Conservation (phyloP, 2,888 invertebrate genomes). For the Hemaris fuciformis region DNA sequence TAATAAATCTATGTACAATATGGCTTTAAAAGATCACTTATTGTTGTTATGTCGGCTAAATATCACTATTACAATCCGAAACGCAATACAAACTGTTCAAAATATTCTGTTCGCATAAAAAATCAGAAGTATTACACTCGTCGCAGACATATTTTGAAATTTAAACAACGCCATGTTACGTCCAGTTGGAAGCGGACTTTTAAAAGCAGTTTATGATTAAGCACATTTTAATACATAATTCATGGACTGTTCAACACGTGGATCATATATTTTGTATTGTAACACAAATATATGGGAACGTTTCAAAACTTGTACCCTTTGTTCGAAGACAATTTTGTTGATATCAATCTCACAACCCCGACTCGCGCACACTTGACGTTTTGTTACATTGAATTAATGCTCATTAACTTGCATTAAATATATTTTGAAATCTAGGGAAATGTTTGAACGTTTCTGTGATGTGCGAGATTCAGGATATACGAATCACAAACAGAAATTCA, state of each 20-base stretch:
- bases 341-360: neutral
- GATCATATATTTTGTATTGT: conserved; percentile 1
- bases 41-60: neutral
- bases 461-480: neutral
- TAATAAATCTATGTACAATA: conserved; percentile 11
- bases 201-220: conserved; percentile 8
- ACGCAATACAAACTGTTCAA: neutral
- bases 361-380: neutral
- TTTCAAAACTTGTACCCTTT: neutral
- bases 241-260: neutral
- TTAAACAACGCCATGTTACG: neutral
- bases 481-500: neutral
- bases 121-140: neutral
- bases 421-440: neutral
- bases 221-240: conserved; percentile 7
- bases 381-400: neutral
- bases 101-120: neutral
- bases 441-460: neutral
- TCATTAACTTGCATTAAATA: neutral
- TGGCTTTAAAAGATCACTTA: neutral
- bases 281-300: neutral
- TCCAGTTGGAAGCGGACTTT: neutral
- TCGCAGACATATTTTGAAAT: conserved; percentile 2
- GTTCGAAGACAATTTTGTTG: neutral
- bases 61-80: neutral